phyloP scores from a whole-genome alignment of 2,888 invertebrate genomes.

The Lagria hirta region DNA sequence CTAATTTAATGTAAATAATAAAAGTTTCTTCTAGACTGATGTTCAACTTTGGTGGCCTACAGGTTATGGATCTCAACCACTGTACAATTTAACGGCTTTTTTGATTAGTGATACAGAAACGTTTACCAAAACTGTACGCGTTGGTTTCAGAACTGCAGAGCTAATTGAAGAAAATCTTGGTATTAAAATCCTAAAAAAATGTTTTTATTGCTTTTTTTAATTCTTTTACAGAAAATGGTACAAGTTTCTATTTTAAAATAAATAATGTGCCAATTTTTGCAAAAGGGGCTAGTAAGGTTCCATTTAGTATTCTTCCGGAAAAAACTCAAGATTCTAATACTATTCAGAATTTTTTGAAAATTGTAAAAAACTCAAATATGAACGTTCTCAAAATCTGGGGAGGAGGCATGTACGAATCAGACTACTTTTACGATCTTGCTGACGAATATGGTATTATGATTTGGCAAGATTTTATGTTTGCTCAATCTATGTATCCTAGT shows the following conservation, averaged over 20 bases:
- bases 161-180: slow-evolving; percentile 72
- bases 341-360: slow-evolving; percentile 65
- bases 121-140: slow-evolving; percentile 58
- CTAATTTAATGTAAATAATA: too few species aligned
- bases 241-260: slow-evolving; percentile 85
- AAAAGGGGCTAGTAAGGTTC: slow-evolving; percentile 95
- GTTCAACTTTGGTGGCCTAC: slow-evolving; percentile 92
- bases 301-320: slow-evolving; percentile 82
- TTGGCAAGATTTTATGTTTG: slow-evolving; percentile 99
- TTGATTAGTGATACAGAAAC: slow-evolving; percentile 51
- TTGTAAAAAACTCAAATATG: slow-evolving; percentile 79
- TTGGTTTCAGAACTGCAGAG: slow-evolving; percentile 87
- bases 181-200: too few species aligned
- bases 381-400: slow-evolving; percentile 96
- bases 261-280: slow-evolving; percentile 85
- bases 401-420: slow-evolving; percentile 91
- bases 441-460: slow-evolving; percentile 89
- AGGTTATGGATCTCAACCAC: slow-evolving; percentile 77
- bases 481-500: slow-evolving; percentile 91
- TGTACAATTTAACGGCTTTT: slow-evolving; percentile 69
- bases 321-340: slow-evolving; percentile 59
- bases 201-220: too few species aligned
- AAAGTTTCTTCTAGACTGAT: slow-evolving; percentile 38
- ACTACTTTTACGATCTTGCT: slow-evolving; percentile 83
- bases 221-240: too few species aligned